phyloP scores from a whole-genome alignment of 2,888 invertebrate genomes.

The Pycnomerus fuliginosus region DNA sequence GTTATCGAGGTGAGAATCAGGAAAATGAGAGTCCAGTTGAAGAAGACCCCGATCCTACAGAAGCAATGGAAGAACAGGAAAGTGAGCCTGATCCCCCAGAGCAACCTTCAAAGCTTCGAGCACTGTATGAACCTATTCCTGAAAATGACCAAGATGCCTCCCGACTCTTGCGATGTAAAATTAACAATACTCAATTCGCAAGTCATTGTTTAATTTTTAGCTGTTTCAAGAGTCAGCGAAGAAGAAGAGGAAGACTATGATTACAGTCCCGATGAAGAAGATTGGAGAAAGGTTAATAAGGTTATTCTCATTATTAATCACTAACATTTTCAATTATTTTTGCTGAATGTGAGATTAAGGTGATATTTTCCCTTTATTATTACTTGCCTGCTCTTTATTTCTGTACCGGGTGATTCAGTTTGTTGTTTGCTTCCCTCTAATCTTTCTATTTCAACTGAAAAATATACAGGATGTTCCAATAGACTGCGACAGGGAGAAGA shows the following conservation, averaged over 20 bases:
- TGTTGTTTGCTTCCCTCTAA: too few relatives aligned
- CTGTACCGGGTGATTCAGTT: too few relatives aligned
- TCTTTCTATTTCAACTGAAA: too few relatives aligned
- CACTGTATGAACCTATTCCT: constrained; percentile 56
- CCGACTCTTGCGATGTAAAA: constrained; percentile 56
- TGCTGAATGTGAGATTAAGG: too few relatives aligned
- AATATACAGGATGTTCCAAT: too few relatives aligned
- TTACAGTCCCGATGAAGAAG: constrained; percentile 82
- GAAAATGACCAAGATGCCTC: constrained; percentile 52
- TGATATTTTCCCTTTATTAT: too few relatives aligned
- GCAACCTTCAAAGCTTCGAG: constrained; percentile 57
- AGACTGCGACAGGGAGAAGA: too few relatives aligned
- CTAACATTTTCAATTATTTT: constrained; percentile 24
- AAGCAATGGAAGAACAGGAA: constrained; percentile 55
- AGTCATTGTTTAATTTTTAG: constrained; percentile 41
- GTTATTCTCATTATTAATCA: constrained; percentile 37
- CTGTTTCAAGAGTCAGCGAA: constrained; percentile 76
- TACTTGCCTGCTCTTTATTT: too few relatives aligned
- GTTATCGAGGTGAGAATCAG: constrained; percentile 56
- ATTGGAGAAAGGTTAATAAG: constrained; percentile 73
- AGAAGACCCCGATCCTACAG: constrained; percentile 52
- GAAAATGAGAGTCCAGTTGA: constrained; percentile 49
- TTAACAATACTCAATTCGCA: constrained; percentile 3
- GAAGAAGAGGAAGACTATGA: constrained; percentile 80
- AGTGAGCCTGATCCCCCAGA: constrained; percentile 45